Percentiles rank a stretch among this genome's conserved stretches.
Evolutionary conservation across 2,113 vertebrate species (phyloP).

Genomic region (Archilochus colubris): DNA sequence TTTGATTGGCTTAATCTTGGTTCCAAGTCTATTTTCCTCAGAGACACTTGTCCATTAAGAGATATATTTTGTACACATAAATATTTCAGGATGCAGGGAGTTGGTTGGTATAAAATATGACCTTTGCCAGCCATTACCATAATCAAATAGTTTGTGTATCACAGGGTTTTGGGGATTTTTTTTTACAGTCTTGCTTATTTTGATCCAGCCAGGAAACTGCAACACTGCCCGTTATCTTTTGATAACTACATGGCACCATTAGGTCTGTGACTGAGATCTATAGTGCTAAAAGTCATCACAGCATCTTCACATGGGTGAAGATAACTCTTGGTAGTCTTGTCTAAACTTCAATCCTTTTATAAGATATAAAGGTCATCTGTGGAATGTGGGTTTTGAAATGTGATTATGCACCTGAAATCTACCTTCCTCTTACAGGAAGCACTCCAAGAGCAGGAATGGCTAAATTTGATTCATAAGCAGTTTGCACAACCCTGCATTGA

Average conservation of each 20-base stretch:
- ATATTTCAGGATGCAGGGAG: neutral
- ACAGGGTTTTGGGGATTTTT: neutral
- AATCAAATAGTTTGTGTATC: neutral
- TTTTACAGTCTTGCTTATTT: neutral
- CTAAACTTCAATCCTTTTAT: neutral
- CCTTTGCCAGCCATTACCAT: constrained; percentile 10
- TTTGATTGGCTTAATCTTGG: neutral
- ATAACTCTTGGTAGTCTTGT: neutral
- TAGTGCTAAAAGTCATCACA: neutral
- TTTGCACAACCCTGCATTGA: neutral
- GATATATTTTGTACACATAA: neutral
- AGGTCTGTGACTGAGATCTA: constrained; percentile 4
- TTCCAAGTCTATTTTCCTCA: neutral
- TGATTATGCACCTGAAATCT: neutral
- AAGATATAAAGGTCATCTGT: neutral
- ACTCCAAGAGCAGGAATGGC: neutral
- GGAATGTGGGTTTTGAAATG: neutral
- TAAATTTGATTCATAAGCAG: neutral
- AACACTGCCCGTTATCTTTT: neutral
- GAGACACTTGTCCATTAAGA: neutral
- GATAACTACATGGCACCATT: neutral
- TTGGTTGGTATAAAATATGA: neutral
- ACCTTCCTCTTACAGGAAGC: neutral
- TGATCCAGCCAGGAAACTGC: neutral
- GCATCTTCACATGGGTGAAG: neutral